phyloP scores from a whole-genome alignment of 2,888 invertebrate species.

The Graphium colonna region DNA sequence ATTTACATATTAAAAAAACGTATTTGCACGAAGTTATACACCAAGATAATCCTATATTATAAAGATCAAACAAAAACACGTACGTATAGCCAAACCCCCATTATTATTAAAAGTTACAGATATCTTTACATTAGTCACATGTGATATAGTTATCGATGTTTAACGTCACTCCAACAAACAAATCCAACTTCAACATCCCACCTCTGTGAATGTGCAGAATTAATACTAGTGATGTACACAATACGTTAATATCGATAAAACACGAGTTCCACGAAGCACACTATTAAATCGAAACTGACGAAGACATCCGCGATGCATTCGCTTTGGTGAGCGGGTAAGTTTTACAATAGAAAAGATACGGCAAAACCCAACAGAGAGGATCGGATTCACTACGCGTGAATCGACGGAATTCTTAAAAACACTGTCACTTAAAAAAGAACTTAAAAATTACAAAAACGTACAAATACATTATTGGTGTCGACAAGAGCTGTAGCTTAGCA shows the following conservation, averaged over 20 bases:
- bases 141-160: background rate
- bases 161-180: too few species aligned
- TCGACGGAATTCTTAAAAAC: background rate
- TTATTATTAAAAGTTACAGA: background rate
- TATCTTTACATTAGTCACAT: background rate
- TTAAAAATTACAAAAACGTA: conserved; percentile 46
- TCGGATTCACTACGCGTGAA: too few species aligned
- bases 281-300: too few species aligned
- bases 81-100: background rate
- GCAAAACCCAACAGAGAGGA: too few species aligned
- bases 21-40: background rate
- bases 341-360: too few species aligned
- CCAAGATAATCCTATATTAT: background rate
- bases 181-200: background rate
- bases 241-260: too few species aligned
- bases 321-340: too few species aligned
- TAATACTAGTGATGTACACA: background rate
- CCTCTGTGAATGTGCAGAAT: background rate
- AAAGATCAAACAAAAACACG: background rate
- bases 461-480: conserved; percentile 65
- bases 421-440: conserved; percentile 52
- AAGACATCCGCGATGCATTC: too few species aligned
- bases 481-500: conserved; percentile 59
- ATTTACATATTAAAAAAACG: conserved; percentile 7
- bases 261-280: too few species aligned